Conservation (phyloP, 2,888 invertebrate species). For the Pimpla rufipes region DNA sequence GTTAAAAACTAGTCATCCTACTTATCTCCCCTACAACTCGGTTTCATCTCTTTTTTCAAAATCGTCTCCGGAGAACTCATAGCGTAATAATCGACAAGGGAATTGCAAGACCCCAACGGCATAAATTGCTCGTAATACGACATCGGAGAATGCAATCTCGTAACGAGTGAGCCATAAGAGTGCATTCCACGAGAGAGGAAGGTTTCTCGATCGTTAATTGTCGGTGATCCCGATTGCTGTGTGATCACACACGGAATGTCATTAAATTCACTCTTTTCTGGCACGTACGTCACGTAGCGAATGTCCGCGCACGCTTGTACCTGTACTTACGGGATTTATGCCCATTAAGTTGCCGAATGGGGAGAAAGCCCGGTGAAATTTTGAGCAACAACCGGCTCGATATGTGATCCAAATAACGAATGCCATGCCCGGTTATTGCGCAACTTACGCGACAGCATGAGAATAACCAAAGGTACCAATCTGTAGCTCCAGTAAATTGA, state of each 20-base stretch:
- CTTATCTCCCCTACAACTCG: slow-evolving; percentile 29
- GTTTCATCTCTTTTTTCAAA: background rate
- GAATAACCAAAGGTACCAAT: slow-evolving; percentile 15
- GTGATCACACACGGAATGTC: slow-evolving; percentile 50
- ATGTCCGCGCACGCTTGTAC: slow-evolving; percentile 5
- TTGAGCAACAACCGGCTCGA: slow-evolving; percentile 14
- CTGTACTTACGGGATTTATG: slow-evolving; percentile 9
- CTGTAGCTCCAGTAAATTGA: background rate
- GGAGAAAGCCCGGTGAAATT: slow-evolving; percentile 44
- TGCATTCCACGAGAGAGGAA: slow-evolving; percentile 46
- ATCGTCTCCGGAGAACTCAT: background rate
- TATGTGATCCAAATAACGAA: slow-evolving; percentile 37
- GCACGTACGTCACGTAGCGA: slow-evolving; percentile 48
- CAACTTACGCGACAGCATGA: background rate
- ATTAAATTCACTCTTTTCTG: slow-evolving; percentile 45
- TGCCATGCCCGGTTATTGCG: slow-evolving; percentile 13
- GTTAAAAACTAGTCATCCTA: no score
- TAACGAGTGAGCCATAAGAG: slow-evolving; percentile 60
- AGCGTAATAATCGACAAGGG: background rate
- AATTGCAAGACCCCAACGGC: slow-evolving; percentile 20
- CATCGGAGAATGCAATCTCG: slow-evolving; percentile 59
- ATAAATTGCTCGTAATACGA: slow-evolving; percentile 22
- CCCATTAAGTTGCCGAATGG: slow-evolving; percentile 20
- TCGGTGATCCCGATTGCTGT: slow-evolving; percentile 52
- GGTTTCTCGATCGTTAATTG: slow-evolving; percentile 61